These are phyloP conservation scores for Eilema depressum DNA, from an alignment of 2,888 invertebrate genomes.

Conservation along the genomic window DNA sequence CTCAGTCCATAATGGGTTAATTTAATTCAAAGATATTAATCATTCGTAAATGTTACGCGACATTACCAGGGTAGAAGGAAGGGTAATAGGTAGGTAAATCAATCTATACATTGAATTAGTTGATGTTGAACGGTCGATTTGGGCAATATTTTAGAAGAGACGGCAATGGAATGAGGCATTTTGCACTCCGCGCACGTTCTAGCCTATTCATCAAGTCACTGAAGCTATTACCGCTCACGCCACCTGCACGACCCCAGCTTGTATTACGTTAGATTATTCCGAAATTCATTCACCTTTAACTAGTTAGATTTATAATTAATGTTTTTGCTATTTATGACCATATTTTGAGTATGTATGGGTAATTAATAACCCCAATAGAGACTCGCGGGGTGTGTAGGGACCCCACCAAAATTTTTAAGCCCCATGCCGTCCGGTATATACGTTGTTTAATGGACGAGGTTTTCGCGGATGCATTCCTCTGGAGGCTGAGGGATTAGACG, in stretches of 20 bases:
- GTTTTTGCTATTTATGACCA: slow-evolving; percentile 33
- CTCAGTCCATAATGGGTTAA: too few species aligned
- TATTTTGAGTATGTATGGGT: not conserved
- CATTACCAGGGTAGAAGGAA: slow-evolving; percentile 7
- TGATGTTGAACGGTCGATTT: slow-evolving; percentile 81
- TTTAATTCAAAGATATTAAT: slow-evolving; percentile 74
- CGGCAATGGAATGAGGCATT: slow-evolving; percentile 76
- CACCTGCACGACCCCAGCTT: slow-evolving; percentile 80
- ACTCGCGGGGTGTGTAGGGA: not conserved
- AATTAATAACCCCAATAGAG: too few species aligned
- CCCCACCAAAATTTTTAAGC: not conserved
- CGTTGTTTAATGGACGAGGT: too few species aligned
- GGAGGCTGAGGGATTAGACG: too few species aligned
- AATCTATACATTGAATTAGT: slow-evolving; percentile 83
- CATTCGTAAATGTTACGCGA: slow-evolving; percentile 73
- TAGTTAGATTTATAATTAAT: slow-evolving; percentile 57
- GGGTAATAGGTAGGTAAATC: slow-evolving; percentile 70
- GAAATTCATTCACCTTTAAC: slow-evolving; percentile 75
- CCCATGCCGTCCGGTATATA: not conserved
- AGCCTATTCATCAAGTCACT: slow-evolving; percentile 82
- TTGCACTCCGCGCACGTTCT: slow-evolving; percentile 78
- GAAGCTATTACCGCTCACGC: slow-evolving; percentile 78
- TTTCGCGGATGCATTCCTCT: too few species aligned
- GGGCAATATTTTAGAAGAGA: slow-evolving; percentile 79
- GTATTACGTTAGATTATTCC: slow-evolving; percentile 77